These are phyloP conservation scores for Rhinolophus ferrumequinum DNA, from an alignment of 2,113 vertebrate species.

Conservation along the genomic window DNA sequence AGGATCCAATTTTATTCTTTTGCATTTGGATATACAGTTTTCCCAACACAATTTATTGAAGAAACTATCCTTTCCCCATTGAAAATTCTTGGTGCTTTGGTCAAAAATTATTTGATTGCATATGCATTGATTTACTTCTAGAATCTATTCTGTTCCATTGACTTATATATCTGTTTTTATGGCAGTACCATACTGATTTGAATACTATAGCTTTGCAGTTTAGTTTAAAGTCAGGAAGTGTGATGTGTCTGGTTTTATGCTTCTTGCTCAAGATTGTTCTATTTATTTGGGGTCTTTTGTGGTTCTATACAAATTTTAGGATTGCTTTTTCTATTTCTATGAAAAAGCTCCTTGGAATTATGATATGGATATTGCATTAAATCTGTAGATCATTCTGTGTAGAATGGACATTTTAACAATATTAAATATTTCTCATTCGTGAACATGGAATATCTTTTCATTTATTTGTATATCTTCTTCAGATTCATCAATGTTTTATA, in stretches of 20 bases:
- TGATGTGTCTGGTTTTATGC: background rate
- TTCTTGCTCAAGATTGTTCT: background rate
- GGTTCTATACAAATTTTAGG: background rate
- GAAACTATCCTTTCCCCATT: background rate
- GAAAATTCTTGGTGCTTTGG: background rate
- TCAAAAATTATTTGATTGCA: background rate
- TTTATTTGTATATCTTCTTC: background rate
- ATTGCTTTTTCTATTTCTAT: background rate
- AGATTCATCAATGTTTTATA: background rate
- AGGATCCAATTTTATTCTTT: background rate
- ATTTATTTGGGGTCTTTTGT: background rate
- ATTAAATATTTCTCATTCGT: background rate
- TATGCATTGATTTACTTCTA: background rate
- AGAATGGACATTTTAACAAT: background rate
- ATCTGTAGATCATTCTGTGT: background rate
- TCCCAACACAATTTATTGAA: background rate
- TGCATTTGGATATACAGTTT: background rate
- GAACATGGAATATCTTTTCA: background rate
- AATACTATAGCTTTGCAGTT: background rate
- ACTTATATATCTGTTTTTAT: background rate
- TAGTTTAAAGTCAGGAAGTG: background rate
- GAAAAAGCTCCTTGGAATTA: background rate
- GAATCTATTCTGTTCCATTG: background rate
- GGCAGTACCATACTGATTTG: background rate
- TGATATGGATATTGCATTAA: background rate